phyloP scores from a whole-genome alignment of 2,888 invertebrate genomes.

The Nycteola revayana region DNA sequence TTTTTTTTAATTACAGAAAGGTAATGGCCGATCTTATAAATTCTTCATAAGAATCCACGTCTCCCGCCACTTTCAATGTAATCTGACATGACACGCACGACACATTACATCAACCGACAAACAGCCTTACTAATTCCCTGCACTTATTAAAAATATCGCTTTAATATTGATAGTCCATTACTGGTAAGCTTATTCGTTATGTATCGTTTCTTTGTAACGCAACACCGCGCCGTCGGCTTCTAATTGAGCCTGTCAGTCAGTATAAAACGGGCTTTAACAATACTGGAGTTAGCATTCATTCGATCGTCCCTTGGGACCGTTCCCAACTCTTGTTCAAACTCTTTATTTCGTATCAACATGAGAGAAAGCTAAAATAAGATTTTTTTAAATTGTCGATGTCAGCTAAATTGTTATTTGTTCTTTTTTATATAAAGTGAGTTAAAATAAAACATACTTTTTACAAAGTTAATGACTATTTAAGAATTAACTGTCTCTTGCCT shows the following conservation, averaged over 20 bases:
- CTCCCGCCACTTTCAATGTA: no score
- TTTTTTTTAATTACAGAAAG: no score
- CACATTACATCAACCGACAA: slow-evolving; percentile 18
- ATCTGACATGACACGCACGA: slow-evolving; percentile 19
- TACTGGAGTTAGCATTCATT: slow-evolving; percentile 42
- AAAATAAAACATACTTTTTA: no score
- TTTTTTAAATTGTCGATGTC: no score
- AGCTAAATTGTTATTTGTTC: no score
- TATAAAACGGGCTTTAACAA: slow-evolving; percentile 58
- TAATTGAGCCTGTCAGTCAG: slow-evolving; percentile 81
- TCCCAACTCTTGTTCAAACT: slow-evolving; percentile 40
- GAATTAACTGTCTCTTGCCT: no score
- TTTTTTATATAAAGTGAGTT: no score
- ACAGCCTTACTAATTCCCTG: slow-evolving; percentile 27
- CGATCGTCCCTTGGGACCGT: slow-evolving; percentile 57
- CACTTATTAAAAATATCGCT: slow-evolving; percentile 48
- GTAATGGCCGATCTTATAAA: no score
- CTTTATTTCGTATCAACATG: slow-evolving; percentile 33
- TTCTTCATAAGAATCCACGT: no score
- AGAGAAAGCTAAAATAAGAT: no score
- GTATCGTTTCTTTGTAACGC: slow-evolving; percentile 70
- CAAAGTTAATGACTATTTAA: no score
- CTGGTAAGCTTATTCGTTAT: slow-evolving; percentile 54
- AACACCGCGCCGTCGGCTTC: slow-evolving; percentile 71
- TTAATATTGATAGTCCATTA: slow-evolving; percentile 74